Conservation (phyloP, 1,140 invertebrate species). For the Calosoma granatense region DNA sequence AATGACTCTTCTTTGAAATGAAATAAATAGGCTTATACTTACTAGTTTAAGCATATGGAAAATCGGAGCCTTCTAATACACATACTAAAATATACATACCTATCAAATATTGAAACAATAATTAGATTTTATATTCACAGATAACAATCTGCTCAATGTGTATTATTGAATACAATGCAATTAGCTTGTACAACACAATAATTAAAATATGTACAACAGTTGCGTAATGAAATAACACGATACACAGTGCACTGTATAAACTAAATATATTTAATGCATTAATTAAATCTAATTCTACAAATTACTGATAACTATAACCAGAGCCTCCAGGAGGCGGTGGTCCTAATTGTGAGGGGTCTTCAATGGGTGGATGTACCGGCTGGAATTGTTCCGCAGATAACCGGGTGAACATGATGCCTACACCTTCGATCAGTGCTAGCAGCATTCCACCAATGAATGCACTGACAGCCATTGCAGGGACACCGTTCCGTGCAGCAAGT, state of each 20-base stretch:
- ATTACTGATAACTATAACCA: constrained; percentile 11
- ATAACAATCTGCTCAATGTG: too few relatives aligned
- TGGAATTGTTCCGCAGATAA: constrained; percentile 84
- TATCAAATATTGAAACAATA: too few relatives aligned
- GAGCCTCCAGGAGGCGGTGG: constrained; percentile 15
- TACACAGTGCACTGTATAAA: background rate
- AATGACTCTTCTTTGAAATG: too few relatives aligned
- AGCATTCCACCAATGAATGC: constrained; percentile 91
- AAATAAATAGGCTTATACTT: too few relatives aligned
- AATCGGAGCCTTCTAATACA: too few relatives aligned
- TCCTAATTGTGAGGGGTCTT: constrained; percentile 48
- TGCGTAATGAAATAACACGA: background rate
- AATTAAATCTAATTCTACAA: background rate
- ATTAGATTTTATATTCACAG: too few relatives aligned
- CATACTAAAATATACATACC: too few relatives aligned
- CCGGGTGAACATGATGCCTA: constrained; percentile 86
- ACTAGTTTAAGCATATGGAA: too few relatives aligned
- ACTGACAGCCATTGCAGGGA: constrained; percentile 90
- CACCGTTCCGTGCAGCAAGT: constrained; percentile 86
- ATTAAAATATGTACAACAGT: constrained; percentile 3
- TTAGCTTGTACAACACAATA: background rate
- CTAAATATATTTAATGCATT: background rate
- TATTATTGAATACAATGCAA: too few relatives aligned
- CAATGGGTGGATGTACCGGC: constrained; percentile 58
- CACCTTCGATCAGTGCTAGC: constrained; percentile 91